phyloP scores from a whole-genome alignment of 2,888 invertebrate genomes.

The Pasiphila rectangulata region DNA sequence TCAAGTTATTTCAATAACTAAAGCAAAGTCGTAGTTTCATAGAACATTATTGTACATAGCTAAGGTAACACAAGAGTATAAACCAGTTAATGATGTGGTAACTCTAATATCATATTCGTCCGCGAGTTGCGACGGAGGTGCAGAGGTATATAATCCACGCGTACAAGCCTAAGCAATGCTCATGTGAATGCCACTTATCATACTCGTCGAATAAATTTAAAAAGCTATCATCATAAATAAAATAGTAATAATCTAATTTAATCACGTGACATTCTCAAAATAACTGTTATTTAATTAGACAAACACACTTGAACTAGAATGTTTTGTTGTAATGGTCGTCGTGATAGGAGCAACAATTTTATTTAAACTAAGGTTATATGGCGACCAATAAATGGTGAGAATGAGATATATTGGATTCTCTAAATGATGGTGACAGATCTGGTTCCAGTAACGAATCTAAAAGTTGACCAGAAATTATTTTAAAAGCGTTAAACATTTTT shows the following conservation, averaged over 20 bases:
- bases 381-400: conserved; percentile 21
- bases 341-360: conserved; percentile 24
- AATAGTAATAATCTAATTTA: conserved; percentile 47
- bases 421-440: conserved; percentile 6
- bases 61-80: conserved; percentile 47
- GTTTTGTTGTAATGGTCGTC: conserved; percentile 18
- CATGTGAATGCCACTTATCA: conserved; percentile 50
- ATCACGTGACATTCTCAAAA: conserved; percentile 37
- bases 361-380: conserved; percentile 24
- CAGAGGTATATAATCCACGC: conserved; percentile 41
- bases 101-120: conserved; percentile 55
- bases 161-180: conserved; percentile 37
- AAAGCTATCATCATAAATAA: conserved; percentile 54
- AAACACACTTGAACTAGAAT: conserved; percentile 33
- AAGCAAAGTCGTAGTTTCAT: too few relatives aligned
- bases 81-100: conserved; percentile 63
- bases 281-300: conserved; percentile 40
- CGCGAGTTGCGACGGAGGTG: too few relatives aligned
- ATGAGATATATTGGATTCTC: conserved; percentile 8
- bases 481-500: not conserved
- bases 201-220: conserved; percentile 55
- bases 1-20: not conserved
- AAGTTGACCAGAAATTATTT: not conserved
- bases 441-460: not conserved
- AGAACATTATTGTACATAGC: conserved; percentile 30